Base-by-base conservation (phyloP, 2,797 vertebrate genomes). In the Lates japonicus region DNA sequence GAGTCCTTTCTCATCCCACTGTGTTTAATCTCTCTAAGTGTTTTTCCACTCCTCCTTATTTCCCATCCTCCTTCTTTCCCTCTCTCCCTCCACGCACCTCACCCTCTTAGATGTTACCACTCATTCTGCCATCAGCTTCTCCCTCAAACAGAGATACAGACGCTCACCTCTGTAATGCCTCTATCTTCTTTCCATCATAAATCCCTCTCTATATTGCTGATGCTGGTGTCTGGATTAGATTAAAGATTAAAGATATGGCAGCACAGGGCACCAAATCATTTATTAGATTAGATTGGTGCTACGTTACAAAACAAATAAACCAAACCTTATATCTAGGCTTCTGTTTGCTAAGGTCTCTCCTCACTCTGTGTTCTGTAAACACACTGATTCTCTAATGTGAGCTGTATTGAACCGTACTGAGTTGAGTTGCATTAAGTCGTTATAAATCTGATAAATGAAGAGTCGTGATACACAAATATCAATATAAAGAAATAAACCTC, bases 11-110 rank as follows among this genome's bases (percentile, higher is more conserved):
- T 90, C 88, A 81, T 87, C 64, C 63, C 49, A 63, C 67, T 51
- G 60, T 91, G 69, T 92, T 91, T 92, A 94, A 94, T 95, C 90
- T 88, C 81, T 91, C 66, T 89, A 92, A 94, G 91, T 94, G 91
- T 92, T 93, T 88, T 87, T 81, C 75, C 51, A 52, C 88, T 75
- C 78, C 70, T 74, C 65, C 59, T 76, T 74, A 52, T 65, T 41
- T 73, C 63, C 61, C 55, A 39, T 64, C 76, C 60, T 70, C 70
- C 25, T 74, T 7, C 39, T 64, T 37, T 44, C 49, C 22, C 44
- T 63, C 65, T 67, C 71, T 46, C n/a, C 55, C 6, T 42, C 46
- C 1, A 51, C 82, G 76, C 61, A 31, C 65, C 80, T 82, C 80
- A 62, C 9, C 52, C 76, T 39, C 76, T 70, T 66, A 16, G 64